Conservation (phyloP, 1,140 invertebrate species). For the Cardiocondyla obscurior region DNA sequence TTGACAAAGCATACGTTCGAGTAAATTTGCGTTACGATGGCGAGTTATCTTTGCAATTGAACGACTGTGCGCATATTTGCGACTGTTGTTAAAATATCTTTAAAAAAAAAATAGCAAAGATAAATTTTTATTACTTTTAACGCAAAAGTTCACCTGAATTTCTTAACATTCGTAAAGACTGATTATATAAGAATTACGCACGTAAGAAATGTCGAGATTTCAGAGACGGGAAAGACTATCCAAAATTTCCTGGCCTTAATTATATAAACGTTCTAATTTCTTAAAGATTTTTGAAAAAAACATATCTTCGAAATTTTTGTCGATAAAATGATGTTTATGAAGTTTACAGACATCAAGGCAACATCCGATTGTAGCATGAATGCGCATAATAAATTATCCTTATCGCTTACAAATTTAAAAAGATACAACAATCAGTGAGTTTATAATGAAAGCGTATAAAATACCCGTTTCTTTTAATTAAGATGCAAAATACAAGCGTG, state of each 20-base stretch:
- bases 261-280: too few relatives aligned
- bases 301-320: background rate
- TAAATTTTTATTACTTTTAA: background rate
- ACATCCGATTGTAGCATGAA: too few relatives aligned
- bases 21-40: background rate
- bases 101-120: background rate
- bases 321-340: too few relatives aligned
- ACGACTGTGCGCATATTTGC: background rate
- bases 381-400: background rate
- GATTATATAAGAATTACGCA: background rate
- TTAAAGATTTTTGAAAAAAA: background rate
- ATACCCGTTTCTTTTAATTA: background rate
- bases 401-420: background rate
- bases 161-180: background rate
- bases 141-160: background rate
- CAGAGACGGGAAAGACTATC: too few relatives aligned
- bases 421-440: background rate
- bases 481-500: background rate
- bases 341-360: background rate
- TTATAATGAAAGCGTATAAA: background rate
- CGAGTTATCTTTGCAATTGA: background rate
- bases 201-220: background rate
- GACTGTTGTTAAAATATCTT: background rate
- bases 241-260: too few relatives aligned
- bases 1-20: background rate